These are phyloP conservation scores for Numenius phaeopus DNA, from an alignment of 2,797 vertebrate genomes.

Conservation along the genomic window DNA sequence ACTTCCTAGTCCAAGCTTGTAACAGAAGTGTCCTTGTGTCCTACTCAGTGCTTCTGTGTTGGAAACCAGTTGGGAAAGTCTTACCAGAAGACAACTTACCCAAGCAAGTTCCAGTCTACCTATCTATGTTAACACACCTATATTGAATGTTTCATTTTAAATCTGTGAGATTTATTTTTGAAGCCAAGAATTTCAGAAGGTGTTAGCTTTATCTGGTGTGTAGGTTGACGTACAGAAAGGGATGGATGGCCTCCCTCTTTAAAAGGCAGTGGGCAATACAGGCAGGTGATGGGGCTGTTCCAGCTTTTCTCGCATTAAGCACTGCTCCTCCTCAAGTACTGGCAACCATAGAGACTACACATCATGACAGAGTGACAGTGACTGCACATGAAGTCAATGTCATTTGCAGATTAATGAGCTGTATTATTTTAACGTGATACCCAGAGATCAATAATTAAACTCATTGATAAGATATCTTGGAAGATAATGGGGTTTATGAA, in stretches of 20 bases:
- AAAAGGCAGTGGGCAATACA: background rate
- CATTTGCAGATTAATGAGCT: background rate
- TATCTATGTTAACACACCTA: background rate
- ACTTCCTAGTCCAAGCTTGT: background rate
- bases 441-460: background rate
- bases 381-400: background rate
- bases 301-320: background rate
- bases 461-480: background rate
- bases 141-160: background rate
- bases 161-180: background rate
- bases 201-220: background rate
- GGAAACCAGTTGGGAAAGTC: background rate
- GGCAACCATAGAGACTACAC: background rate
- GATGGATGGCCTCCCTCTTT: background rate
- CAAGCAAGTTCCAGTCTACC: background rate
- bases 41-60: fast-evolving
- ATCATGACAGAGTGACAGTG: background rate
- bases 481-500: background rate
- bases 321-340: background rate
- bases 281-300: background rate
- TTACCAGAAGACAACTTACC: background rate
- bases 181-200: background rate
- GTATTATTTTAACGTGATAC: background rate
- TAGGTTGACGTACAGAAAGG: background rate
- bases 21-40: background rate